phyloP scores from a whole-genome alignment of 2,797 vertebrate species.

The Eidolon dupreanum region DNA sequence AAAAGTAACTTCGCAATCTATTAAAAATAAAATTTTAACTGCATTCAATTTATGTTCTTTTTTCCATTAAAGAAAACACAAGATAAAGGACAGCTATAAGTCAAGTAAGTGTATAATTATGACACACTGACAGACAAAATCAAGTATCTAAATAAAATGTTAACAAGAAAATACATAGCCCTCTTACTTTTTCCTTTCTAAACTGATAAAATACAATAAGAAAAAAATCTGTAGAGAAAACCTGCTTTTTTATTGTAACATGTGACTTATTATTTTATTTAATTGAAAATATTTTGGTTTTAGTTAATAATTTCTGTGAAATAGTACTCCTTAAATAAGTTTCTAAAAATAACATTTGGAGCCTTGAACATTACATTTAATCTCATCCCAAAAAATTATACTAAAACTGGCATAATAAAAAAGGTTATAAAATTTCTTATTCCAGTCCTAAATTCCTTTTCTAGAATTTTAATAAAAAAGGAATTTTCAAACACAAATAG shows the following conservation, averaged over 20 bases:
- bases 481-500: background rate
- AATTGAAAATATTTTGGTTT: slow-evolving; percentile 20
- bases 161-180: slow-evolving; percentile 41
- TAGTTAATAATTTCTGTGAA: slow-evolving; percentile 57
- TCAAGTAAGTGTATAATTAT: slow-evolving; percentile 54
- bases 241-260: slow-evolving; percentile 8
- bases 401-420: slow-evolving; percentile 57
- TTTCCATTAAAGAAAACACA: slow-evolving; percentile 63
- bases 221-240: slow-evolving; percentile 48
- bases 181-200: slow-evolving; percentile 46
- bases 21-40: slow-evolving; percentile 70
- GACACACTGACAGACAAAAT: slow-evolving; percentile 27
- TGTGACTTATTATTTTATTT: slow-evolving; percentile 26
- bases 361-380: slow-evolving; percentile 17
- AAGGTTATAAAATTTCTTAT: slow-evolving; percentile 19
- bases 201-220: slow-evolving; percentile 15
- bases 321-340: slow-evolving; percentile 42
- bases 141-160: slow-evolving; percentile 54
- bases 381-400: slow-evolving; percentile 52
- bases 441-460: slow-evolving; percentile 53
- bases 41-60: slow-evolving; percentile 68
- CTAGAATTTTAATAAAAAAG: slow-evolving; percentile 63
- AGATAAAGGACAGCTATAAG: slow-evolving; percentile 66
- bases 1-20: slow-evolving; percentile 74
- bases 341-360: slow-evolving; percentile 40